Evolutionary conservation across 2,797 vertebrate species (phyloP).

Genomic region (Nothura maculosa): DNA sequence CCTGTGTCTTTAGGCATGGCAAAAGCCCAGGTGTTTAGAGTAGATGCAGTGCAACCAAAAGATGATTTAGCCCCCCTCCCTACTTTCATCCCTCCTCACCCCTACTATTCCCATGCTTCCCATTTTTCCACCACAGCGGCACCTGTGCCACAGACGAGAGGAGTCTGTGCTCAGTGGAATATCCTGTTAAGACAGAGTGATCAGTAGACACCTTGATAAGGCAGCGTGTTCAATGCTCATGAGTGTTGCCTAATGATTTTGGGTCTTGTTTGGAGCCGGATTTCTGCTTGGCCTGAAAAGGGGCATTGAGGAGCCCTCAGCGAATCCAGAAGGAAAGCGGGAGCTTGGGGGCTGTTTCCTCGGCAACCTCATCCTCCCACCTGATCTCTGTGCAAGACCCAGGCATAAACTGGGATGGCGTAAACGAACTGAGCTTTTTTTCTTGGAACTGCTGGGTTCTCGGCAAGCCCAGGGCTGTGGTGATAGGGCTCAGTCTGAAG

Average conservation of each 20-base stretch:
- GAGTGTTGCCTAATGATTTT: background rate
- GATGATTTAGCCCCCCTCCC: background rate
- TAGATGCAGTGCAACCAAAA: background rate
- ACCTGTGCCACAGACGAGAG: fast-evolving
- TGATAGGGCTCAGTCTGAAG: background rate
- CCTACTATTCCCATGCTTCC: background rate
- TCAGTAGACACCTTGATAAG: background rate
- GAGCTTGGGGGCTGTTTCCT: background rate
- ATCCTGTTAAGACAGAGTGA: background rate
- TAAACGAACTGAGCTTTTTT: background rate
- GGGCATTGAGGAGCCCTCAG: background rate
- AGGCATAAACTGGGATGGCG: background rate
- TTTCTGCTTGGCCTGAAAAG: background rate
- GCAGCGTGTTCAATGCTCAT: background rate
- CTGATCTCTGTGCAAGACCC: background rate
- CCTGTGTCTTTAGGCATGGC: background rate
- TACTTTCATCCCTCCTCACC: background rate
- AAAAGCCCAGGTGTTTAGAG: background rate
- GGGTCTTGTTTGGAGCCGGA: background rate
- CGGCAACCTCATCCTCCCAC: background rate
- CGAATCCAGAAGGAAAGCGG: background rate
- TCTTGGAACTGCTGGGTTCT: background rate
- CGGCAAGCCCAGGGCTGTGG: fast-evolving
- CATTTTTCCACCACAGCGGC: background rate
- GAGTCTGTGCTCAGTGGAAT: background rate